These are phyloP conservation scores for Ammodytes dubius DNA, from an alignment of 2,113 vertebrate species.

Conservation along the genomic window DNA sequence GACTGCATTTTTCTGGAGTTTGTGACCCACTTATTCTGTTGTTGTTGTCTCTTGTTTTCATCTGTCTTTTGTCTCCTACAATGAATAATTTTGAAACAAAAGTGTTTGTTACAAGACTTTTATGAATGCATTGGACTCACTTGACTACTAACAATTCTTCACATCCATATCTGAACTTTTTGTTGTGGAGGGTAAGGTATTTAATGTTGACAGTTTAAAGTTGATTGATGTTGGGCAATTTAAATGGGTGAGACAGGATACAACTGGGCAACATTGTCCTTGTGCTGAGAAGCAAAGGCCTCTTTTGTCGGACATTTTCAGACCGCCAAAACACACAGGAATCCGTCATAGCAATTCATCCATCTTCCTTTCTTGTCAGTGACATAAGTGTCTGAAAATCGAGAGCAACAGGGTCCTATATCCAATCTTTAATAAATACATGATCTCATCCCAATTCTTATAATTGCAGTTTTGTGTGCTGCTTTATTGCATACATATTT, in stretches of 20 bases:
- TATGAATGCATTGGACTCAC: neutral
- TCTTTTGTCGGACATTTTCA: neutral
- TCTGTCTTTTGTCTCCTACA: neutral
- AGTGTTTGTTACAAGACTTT: neutral
- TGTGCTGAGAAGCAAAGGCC: neutral
- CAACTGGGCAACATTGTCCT: neutral
- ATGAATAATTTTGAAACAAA: neutral
- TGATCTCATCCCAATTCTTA: neutral
- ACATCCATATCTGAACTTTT: neutral
- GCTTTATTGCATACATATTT: neutral
- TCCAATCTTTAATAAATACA: neutral
- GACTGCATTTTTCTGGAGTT: neutral
- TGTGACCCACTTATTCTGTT: conserved; percentile 4
- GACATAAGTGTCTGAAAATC: neutral
- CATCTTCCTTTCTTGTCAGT: neutral
- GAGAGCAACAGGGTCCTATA: neutral
- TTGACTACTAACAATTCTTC: neutral
- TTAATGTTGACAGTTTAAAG: neutral
- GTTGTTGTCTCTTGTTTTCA: neutral
- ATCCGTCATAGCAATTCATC: neutral
- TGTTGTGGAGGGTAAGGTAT: too few relatives aligned
- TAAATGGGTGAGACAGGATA: neutral
- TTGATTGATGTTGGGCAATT: neutral
- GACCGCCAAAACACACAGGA: neutral
- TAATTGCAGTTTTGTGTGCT: neutral